Evolutionary conservation across 2,113 vertebrate genomes (phyloP).

Genomic region (Erpornis zantholeuca): DNA sequence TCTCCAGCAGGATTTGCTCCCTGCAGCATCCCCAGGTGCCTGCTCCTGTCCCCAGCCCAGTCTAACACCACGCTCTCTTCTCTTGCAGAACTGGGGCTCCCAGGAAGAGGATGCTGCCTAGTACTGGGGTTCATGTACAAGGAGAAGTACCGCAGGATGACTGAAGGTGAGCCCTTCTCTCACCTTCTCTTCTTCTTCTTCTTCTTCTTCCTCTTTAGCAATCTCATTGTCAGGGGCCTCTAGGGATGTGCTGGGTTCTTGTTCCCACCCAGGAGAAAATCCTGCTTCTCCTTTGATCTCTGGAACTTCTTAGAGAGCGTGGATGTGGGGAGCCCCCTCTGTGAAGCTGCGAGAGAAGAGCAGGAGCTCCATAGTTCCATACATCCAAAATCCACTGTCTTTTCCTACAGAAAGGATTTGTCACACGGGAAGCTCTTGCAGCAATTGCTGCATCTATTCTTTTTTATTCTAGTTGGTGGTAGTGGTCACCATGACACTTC

Average conservation of each 20-base stretch:
- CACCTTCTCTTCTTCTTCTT: not conserved
- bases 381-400: not conserved
- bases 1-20: not conserved
- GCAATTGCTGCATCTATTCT: not conserved
- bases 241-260: not conserved
- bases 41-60: not conserved
- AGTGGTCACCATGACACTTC: not conserved
- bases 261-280: not conserved
- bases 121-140: conserved; percentile 82
- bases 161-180: conserved; percentile 76
- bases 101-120: conserved; percentile 79
- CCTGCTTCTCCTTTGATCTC: not conserved
- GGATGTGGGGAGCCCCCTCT: not conserved
- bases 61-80: conserved; percentile 32
- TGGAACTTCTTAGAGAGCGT: not conserved
- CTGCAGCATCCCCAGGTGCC: not conserved
- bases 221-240: not conserved
- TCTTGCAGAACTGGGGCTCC: conserved; percentile 79
- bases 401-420: not conserved
- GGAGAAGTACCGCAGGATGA: conserved; percentile 83
- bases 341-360: not conserved
- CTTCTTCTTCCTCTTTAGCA: not conserved
- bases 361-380: not conserved
- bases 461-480: not conserved
- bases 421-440: not conserved